A percentile compares a stretch with the other conserved stretches of the same genome.
phyloP scores from a whole-genome alignment of 2,888 invertebrate species.

The Schizaphis graminum region DNA sequence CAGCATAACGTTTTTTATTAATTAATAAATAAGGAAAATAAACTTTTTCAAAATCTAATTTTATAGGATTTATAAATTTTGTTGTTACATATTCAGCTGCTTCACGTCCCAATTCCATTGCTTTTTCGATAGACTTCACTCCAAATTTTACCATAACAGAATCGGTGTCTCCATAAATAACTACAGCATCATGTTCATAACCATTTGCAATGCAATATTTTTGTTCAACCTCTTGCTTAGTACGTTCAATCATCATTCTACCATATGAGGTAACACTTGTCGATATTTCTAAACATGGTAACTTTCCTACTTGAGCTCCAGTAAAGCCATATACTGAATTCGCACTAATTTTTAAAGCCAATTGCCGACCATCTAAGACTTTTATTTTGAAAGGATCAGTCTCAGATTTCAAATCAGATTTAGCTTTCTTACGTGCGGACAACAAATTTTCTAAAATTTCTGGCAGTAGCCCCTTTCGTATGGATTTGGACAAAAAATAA shows the following conservation, averaged over 20 bases:
- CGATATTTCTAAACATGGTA: slow-evolving; percentile 96
- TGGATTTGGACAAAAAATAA: slow-evolving; percentile 88
- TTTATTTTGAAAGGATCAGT: slow-evolving; percentile 94
- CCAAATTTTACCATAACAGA: slow-evolving; percentile 99
- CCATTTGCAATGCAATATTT: slow-evolving; percentile 84
- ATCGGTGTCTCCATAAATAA: slow-evolving; percentile 98
- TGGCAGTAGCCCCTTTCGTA: slow-evolving; percentile 92
- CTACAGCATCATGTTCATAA: slow-evolving; percentile 90
- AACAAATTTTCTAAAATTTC: slow-evolving; percentile 94
- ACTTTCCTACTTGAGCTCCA: slow-evolving; percentile 96
- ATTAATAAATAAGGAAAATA: slow-evolving; percentile 98
- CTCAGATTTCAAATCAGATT: slow-evolving; percentile 93
- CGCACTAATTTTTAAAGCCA: slow-evolving; percentile 97
- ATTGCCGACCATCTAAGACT: slow-evolving; percentile 95
- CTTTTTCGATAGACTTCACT: slow-evolving; percentile 88
- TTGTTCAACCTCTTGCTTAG: slow-evolving; percentile 93
- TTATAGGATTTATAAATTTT: slow-evolving; percentile 96
- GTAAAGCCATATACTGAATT: slow-evolving; percentile 99
- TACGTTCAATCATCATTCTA: slow-evolving; percentile 94
- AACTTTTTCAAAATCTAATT: slow-evolving; percentile 98
- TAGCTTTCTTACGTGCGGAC: slow-evolving; percentile 92
- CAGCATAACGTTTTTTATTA: slow-evolving; percentile 98
- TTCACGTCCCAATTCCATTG: slow-evolving; percentile 94
- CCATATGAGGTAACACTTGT: slow-evolving; percentile 97
- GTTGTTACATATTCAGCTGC: slow-evolving; percentile 93